Conservation (phyloP, 2,888 invertebrate species). For the Nemoura dubitans region DNA sequence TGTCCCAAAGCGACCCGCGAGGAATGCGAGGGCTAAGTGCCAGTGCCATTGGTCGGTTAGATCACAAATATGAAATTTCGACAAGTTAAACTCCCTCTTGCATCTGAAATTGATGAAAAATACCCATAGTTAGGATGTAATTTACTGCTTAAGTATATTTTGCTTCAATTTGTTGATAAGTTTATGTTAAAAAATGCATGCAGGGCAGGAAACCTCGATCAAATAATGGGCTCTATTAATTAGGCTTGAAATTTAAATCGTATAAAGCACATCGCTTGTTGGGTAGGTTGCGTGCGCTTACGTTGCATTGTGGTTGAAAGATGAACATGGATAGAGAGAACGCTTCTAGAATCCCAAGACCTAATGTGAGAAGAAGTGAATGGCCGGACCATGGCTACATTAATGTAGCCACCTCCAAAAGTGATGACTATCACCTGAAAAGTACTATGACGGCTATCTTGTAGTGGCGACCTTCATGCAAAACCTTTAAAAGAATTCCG, state of each 20-base stretch:
- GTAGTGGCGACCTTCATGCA: not conserved
- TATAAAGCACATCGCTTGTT: no score
- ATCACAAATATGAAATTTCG: not conserved
- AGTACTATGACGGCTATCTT: not conserved
- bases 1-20: not conserved
- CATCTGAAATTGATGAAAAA: not conserved
- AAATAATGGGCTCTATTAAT: not conserved
- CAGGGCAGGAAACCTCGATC: not conserved
- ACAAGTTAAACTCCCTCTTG: not conserved
- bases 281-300: no score
- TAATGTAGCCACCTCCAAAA: not conserved
- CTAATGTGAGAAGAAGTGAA: not conserved
- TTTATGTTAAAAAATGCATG: not conserved
- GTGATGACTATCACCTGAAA: not conserved
- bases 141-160: not conserved
- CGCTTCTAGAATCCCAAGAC: no score
- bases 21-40: not conserved
- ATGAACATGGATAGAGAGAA: not conserved
- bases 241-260: not conserved
- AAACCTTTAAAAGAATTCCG: not conserved
- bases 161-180: not conserved
- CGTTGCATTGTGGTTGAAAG: not conserved
- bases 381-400: not conserved
- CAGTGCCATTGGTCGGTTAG: not conserved
- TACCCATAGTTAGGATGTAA: not conserved